phyloP scores from a whole-genome alignment of 2,888 invertebrate genomes.

The Parthenolecanium corni region DNA sequence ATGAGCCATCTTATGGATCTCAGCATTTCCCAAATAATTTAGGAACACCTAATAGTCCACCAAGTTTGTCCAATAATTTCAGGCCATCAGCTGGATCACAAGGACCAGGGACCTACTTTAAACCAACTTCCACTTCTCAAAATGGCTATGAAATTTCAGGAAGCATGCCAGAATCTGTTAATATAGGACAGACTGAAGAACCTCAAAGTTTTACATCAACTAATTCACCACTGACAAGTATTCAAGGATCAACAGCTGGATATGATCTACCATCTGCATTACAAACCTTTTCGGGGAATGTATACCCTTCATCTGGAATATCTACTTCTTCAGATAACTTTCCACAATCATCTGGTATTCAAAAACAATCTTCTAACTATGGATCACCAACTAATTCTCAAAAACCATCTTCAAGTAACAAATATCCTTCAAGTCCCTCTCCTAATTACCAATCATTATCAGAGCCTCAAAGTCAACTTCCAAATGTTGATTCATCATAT shows the following conservation, averaged over 20 bases:
- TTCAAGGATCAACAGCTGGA: conserved; percentile 13
- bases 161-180: too few relatives aligned
- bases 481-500: too few relatives aligned
- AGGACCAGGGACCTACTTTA: conserved; percentile 31
- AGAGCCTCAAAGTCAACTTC: conserved; percentile 30
- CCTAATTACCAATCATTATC: conserved; percentile 7
- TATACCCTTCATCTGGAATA: too few relatives aligned
- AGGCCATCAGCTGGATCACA: conserved; percentile 30
- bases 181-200: too few relatives aligned
- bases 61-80: conserved; percentile 31
- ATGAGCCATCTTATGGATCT: conserved; percentile 33
- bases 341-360: too few relatives aligned
- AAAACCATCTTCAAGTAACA: too few relatives aligned
- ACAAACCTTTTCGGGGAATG: too few relatives aligned
- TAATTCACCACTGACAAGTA: conserved; percentile 32
- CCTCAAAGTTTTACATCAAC: conserved; percentile 30
- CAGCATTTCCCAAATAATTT: conserved; percentile 32
- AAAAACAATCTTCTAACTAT: too few relatives aligned
- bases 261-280: background rate
- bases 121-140: conserved; percentile 30
- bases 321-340: too few relatives aligned
- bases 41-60: conserved; percentile 32
- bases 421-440: too few relatives aligned
- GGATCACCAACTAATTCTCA: too few relatives aligned
- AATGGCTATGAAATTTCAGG: conserved; percentile 31